phyloP scores from a whole-genome alignment of 2,113 vertebrate species.

The Gymnarchus niloticus region DNA sequence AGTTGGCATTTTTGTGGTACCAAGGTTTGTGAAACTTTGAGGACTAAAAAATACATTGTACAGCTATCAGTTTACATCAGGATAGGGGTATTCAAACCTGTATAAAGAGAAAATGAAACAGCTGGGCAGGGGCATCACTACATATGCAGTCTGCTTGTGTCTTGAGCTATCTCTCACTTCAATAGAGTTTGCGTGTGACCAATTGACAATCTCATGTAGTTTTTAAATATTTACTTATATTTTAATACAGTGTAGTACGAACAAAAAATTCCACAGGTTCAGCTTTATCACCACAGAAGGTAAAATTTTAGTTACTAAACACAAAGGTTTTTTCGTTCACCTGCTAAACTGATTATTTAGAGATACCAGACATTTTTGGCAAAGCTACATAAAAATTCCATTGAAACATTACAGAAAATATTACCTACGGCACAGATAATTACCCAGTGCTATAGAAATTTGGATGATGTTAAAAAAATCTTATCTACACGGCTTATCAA shows the following conservation, averaged over 20 bases:
- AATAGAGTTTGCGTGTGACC: background rate
- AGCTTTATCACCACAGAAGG: too few species aligned
- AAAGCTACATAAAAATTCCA: background rate
- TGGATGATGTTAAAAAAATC: background rate
- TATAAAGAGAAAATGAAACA: background rate
- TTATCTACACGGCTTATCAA: background rate
- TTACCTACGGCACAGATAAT: too few species aligned
- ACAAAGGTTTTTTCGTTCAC: background rate
- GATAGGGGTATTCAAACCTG: background rate
- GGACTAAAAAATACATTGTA: background rate
- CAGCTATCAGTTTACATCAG: background rate
- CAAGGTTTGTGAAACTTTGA: background rate
- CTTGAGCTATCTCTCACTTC: background rate
- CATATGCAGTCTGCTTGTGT: background rate
- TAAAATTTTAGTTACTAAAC: background rate
- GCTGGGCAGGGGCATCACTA: background rate
- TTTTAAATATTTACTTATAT: background rate
- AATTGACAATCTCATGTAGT: background rate
- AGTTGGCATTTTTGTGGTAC: constrained; percentile 8
- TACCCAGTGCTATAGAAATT: background rate
- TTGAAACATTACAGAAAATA: background rate
- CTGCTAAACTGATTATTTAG: background rate
- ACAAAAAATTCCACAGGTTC: too few species aligned
- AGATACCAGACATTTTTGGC: background rate
- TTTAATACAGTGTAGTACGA: background rate